Base-by-base conservation (phyloP, 92 coral and sea anemone genomes). In the Palythoa caribaeorum region DNA sequence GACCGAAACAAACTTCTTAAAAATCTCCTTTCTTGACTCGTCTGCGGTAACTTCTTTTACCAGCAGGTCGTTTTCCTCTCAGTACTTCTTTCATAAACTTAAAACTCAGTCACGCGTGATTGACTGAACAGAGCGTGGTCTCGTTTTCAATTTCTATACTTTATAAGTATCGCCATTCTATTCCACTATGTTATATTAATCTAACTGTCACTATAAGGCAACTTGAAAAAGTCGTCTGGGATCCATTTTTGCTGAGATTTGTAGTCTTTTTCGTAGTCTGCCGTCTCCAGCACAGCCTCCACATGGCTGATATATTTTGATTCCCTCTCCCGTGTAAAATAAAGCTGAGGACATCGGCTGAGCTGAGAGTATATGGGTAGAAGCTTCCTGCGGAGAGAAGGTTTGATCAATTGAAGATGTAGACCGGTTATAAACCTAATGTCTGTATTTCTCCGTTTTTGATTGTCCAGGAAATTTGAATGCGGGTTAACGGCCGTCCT, bases 321-420 rank as follows among this genome's bases (percentile, higher is more conserved):
- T 65, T 91, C 91, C 80, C 83, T 89, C 57, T 94, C 98, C 71
- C 86, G 88, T 39, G 88, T 76, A 53, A 94, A 94, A 66, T 76
- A 79, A 63, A 94, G 89, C 87, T 86, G 87, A 6, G 98, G 96
- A 75, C 89, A 86, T 62, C 80, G 89, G 38, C 76, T 51, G 53
- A 93, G 90, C 28, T 84, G 88, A 38, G 80, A 90, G 78, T 94
- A 94, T 28, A 90, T 87, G 8, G 98, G 98, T 38, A 94, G 88
- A 39, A 94, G 77, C 80, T 70, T 92, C 90, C 95, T 92, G 54
- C 44, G 57, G 36, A 74, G 11, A 77, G 44, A 3, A 70, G 59
- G 17, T 1, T 10, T 28, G 28, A 28, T 28, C 28, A 28, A 28
- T 28, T 28, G 28, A 28, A 28, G 28, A 28, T 28, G 28, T 28